Percentiles rank a stretch among this genome's conserved stretches.
phyloP scores from a whole-genome alignment of 2,113 vertebrate genomes.

The Cettia cetti region DNA sequence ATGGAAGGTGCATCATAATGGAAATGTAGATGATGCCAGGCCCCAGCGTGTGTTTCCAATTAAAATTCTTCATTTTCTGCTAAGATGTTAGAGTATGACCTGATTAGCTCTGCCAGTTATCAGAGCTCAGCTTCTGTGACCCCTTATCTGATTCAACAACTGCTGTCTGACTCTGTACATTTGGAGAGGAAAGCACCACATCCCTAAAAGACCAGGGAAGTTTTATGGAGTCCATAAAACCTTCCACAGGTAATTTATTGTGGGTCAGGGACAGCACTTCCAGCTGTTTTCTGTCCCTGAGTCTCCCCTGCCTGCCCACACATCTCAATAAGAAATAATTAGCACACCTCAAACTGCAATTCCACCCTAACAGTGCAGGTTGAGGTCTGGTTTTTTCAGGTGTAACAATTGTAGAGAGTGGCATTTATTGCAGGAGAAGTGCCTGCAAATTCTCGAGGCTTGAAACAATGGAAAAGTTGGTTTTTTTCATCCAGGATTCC shows the following conservation, averaged over 20 bases:
- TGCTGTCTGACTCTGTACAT: background rate
- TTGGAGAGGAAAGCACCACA: background rate
- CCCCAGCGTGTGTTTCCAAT: background rate
- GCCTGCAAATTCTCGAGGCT: background rate
- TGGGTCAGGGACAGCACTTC: background rate
- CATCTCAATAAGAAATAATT: background rate
- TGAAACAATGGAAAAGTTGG: background rate
- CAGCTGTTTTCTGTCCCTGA: background rate
- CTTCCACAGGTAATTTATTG: background rate
- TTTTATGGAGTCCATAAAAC: background rate
- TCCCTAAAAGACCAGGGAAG: background rate
- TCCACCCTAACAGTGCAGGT: background rate
- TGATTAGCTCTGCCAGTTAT: background rate
- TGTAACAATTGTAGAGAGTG: background rate
- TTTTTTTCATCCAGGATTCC: background rate
- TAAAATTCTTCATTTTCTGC: conserved; percentile 25
- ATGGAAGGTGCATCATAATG: background rate
- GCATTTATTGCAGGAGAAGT: background rate
- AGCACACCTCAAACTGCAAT: background rate
- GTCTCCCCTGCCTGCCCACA: background rate
- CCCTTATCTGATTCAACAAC: background rate
- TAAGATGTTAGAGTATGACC: background rate
- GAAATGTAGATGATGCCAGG: background rate
- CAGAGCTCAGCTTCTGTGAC: background rate
- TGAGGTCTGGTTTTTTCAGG: background rate